Evolutionary conservation across 2,113 vertebrate genomes (phyloP), one percentile per base, ranked within the genome.

Genomic region (Nibea coibor): DNA sequence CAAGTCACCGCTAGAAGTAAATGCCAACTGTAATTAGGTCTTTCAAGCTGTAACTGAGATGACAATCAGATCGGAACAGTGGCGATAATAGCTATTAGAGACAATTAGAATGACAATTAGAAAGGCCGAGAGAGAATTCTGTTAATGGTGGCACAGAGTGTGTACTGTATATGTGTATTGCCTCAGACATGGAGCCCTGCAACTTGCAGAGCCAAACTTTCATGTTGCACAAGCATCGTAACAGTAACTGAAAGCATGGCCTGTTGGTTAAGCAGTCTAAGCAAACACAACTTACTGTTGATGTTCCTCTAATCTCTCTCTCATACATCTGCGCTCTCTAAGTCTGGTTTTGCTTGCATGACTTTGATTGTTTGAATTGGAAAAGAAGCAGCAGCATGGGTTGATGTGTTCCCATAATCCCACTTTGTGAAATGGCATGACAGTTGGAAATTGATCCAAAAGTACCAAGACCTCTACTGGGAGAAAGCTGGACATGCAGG

Each of bases 11-110:
- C 53, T 16, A 42, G 22, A 83, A 50, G 54, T 69, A 64, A 81
- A 84, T 56, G 65, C 45, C 81, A 81, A 43, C 69, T 78, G 64
- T 83, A 83, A 87, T 82, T 58, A 80, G 61, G 35, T 50, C 53
- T 85, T 54, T 72, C 31, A 67, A 56, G 64, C 84, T 87, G 68
- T 45, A 73, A 54, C 63, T 47, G 69, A 83, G 61, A 35, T 68
- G 78, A 70, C 73, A 66, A 85, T 73, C 54, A 56, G 71, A 76
- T 77, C 5, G 54, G 72, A 87, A 72, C 73, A 71, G 56, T 53
- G 61, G 59, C 3, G 42, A 56, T 87, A 72, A 70, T 45, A 73
- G 54, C 63, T 63, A 71, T 79, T 72, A 67, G 50, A 84, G 74
- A 79, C 66, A 69, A 86, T 68, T 75, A 64, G 65, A 80, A 59